A percentile compares a stretch with the other conserved stretches of the same genome.
These are phyloP conservation scores for Diadromus collaris DNA, from an alignment of 2,888 invertebrate genomes.

Conservation along the genomic window DNA sequence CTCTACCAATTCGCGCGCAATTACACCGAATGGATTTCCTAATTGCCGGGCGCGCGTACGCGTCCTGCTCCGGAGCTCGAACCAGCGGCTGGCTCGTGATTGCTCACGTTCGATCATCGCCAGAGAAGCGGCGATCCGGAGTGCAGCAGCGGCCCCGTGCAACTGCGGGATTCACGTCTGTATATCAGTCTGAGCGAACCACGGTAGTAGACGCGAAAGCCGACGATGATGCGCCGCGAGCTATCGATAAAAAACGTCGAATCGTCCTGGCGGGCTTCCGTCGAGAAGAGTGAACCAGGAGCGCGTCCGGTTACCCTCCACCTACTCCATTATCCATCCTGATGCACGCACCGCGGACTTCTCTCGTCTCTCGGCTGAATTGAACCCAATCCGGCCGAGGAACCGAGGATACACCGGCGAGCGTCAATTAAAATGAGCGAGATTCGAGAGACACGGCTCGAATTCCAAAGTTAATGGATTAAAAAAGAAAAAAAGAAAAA, in stretches of 20 bases:
- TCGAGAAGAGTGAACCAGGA: conserved; percentile 38
- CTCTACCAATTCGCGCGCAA: conserved; percentile 76
- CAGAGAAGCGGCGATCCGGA: conserved; percentile 55
- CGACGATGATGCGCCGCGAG: conserved; percentile 37
- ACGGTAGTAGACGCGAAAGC: conserved; percentile 17
- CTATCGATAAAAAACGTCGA: conserved; percentile 63
- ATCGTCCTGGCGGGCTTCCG: conserved; percentile 38
- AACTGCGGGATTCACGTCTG: conserved; percentile 2
- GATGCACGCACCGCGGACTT: conserved; percentile 58
- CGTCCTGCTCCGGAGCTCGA: conserved; percentile 22
- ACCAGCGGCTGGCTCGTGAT: conserved; percentile 70
- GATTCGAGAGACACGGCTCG: conserved; percentile 9
- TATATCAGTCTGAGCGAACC: conserved; percentile 9
- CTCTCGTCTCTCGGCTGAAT: conserved; percentile 55
- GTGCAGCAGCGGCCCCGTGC: conserved; percentile 28
- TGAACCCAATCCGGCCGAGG: conserved; percentile 50
- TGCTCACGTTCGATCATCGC: conserved; percentile 75
- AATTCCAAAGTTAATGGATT: conserved; percentile 11
- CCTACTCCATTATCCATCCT: conserved; percentile 63
- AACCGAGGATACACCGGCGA: conserved; percentile 9
- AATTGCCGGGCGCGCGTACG: conserved; percentile 71
- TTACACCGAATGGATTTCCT: conserved; percentile 79
- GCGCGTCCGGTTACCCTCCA: conserved; percentile 51
- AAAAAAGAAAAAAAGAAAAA: conserved; percentile 19
- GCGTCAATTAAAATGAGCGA: conserved; percentile 53